phyloP scores from a whole-genome alignment of 2,113 vertebrate genomes.

The Ammodytes dubius region DNA sequence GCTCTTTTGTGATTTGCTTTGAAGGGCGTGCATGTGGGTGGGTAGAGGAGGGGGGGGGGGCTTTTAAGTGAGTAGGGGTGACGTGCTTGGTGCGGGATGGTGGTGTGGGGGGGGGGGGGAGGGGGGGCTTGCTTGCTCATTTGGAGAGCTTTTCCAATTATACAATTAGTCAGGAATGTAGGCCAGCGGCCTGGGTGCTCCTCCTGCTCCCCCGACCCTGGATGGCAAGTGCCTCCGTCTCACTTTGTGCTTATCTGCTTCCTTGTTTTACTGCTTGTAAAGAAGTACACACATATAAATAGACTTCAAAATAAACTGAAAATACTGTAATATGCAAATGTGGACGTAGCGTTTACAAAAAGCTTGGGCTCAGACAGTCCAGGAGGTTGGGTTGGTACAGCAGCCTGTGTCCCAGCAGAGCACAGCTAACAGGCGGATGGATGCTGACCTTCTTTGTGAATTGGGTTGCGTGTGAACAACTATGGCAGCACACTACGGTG shows the following conservation, averaged over 20 bases:
- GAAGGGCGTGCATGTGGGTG: slow-evolving; percentile 76
- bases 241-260: slow-evolving; percentile 36
- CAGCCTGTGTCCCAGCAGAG: slow-evolving; percentile 31
- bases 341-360: not conserved
- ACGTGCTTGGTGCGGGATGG: slow-evolving; percentile 29
- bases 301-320: not conserved
- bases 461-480: slow-evolving; percentile 62
- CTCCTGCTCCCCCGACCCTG: slow-evolving; percentile 77
- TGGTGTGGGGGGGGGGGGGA: slow-evolving; percentile 39
- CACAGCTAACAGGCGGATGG: slow-evolving; percentile 18
- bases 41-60: slow-evolving; percentile 54
- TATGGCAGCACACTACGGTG: slow-evolving; percentile 28
- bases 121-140: slow-evolving; percentile 82
- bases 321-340: not conserved
- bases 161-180: slow-evolving; percentile 90
- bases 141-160: slow-evolving; percentile 89
- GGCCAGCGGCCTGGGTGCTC: slow-evolving; percentile 84
- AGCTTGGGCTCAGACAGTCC: not conserved
- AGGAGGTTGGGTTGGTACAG: not conserved
- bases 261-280: slow-evolving; percentile 28
- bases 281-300: not conserved
- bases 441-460: slow-evolving; percentile 55
- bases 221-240: slow-evolving; percentile 68
- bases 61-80: slow-evolving; percentile 71
- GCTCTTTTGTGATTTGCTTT: slow-evolving; percentile 88